These are phyloP conservation scores for Latrodectus elegans DNA, from an alignment of 2,888 invertebrate species.

Conservation along the genomic window DNA sequence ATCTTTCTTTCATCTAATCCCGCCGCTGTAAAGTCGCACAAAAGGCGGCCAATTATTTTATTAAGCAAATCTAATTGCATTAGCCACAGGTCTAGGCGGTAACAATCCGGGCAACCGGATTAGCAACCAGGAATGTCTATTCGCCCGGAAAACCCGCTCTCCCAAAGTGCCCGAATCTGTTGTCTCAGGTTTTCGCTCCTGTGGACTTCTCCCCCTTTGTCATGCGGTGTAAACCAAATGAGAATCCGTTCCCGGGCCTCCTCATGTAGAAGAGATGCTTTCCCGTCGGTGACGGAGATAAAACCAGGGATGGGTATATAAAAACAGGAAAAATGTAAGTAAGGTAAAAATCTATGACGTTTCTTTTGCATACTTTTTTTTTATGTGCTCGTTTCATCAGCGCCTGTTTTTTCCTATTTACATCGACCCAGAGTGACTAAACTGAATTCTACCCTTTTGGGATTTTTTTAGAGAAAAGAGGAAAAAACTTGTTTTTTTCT, in stretches of 20 bases:
- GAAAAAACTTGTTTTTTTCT: no score
- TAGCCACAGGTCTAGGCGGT: slow-evolving; percentile 47
- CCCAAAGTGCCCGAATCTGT: slow-evolving; percentile 22
- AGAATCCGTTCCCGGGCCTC: slow-evolving; percentile 20
- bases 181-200: slow-evolving; percentile 40
- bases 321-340: neutral
- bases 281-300: neutral
- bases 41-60: slow-evolving; percentile 63
- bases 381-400: no score
- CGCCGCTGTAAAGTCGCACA: slow-evolving; percentile 51
- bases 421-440: no score
- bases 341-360: neutral
- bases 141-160: slow-evolving; percentile 33
- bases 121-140: slow-evolving; percentile 29
- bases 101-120: slow-evolving; percentile 61
- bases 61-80: slow-evolving; percentile 52
- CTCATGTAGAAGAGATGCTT: neutral
- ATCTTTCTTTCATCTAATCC: neutral
- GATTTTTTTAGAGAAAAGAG: no score
- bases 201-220: neutral
- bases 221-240: slow-evolving; percentile 33
- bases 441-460: no score
- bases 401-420: no score
- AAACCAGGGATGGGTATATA: neutral
- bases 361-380: neutral